Conservation (phyloP, 2,113 vertebrate genomes). For the Perca flavescens region DNA sequence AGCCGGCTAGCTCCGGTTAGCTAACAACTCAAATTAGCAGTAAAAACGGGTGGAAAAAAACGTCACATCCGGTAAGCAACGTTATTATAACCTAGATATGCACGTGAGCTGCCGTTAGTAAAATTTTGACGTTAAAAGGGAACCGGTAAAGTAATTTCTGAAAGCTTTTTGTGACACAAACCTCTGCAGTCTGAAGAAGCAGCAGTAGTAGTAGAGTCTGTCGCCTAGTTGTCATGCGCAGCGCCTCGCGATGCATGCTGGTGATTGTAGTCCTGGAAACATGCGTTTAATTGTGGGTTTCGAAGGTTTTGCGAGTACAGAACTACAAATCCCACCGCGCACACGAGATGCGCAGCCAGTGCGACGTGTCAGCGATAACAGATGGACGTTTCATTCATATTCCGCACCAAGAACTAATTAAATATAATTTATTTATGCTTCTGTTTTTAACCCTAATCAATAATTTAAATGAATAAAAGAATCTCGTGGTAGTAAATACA, state of each 20-base stretch:
- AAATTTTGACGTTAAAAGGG: accelerated
- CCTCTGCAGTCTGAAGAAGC: slow-evolving; percentile 28
- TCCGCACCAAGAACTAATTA: neutral
- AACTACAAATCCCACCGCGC: slow-evolving; percentile 73
- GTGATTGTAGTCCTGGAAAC: slow-evolving; percentile 54
- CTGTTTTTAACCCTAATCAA: too few species aligned
- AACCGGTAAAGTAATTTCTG: neutral
- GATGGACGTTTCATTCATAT: slow-evolving; percentile 18
- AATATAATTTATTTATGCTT: neutral
- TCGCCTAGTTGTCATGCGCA: slow-evolving; percentile 28
- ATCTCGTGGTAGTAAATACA: too few species aligned
- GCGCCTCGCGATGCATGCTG: slow-evolving; percentile 1
- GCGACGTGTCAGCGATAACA: slow-evolving; percentile 71
- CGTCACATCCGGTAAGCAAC: neutral
- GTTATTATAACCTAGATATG: accelerated
- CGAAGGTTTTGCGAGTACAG: accelerated
- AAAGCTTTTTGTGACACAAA: slow-evolving; percentile 29
- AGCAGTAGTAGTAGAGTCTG: neutral
- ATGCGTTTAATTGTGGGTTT: accelerated
- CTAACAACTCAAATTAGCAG: neutral
- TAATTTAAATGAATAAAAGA: too few species aligned
- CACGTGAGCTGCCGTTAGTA: accelerated
- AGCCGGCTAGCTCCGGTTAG: slow-evolving; percentile 40
- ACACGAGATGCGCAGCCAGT: neutral
- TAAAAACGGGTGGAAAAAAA: neutral